Evolutionary conservation across 2,797 vertebrate genomes (phyloP).

Genomic region (Potorous gilbertii): DNA sequence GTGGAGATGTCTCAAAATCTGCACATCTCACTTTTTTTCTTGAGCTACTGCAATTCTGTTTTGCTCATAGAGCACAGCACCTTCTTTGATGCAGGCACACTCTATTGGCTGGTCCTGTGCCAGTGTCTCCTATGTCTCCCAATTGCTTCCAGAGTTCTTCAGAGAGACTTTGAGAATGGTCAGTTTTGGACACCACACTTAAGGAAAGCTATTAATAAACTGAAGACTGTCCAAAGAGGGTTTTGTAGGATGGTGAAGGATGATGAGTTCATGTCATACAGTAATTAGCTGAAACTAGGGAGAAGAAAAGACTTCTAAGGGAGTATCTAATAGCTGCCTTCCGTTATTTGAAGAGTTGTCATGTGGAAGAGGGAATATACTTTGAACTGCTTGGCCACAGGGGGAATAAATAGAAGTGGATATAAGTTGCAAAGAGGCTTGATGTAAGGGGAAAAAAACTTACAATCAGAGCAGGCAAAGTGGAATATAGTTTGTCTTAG

Average conservation of each 20-base stretch:
- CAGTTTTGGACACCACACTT: background rate
- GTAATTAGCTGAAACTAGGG: background rate
- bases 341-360: background rate
- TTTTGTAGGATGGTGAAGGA: background rate
- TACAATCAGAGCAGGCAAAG: background rate
- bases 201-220: background rate
- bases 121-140: background rate
- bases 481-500: background rate
- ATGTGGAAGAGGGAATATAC: background rate
- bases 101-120: background rate
- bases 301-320: background rate
- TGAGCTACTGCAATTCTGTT: background rate
- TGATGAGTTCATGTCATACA: background rate
- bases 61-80: background rate
- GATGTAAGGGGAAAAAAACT: background rate
- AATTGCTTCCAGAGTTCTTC: no score
- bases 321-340: background rate
- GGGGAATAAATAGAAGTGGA: background rate
- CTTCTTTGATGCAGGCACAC: background rate
- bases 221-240: background rate
- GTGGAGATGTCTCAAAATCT: background rate
- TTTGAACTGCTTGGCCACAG: background rate
- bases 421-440: background rate
- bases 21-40: background rate
- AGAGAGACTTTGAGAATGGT: background rate